Conservation (phyloP, 35 echinoderm and acorn worm species). For the Anneissia japonica region DNA sequence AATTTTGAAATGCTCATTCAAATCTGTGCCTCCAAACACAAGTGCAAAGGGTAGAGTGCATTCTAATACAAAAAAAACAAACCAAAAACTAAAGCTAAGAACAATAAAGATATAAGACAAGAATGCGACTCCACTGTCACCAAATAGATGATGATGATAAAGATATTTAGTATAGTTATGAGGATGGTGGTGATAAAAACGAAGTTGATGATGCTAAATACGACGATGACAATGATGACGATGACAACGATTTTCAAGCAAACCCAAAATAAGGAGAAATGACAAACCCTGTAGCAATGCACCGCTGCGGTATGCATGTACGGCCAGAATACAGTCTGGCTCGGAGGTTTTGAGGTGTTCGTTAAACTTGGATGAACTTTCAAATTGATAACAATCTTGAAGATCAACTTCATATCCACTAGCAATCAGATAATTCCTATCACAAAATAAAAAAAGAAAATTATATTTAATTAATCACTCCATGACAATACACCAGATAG, state of each 20-base stretch:
- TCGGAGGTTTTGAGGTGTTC: not conserved
- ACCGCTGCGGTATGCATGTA: conserved; percentile 38
- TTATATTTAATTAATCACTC: no score
- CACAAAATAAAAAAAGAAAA: no score
- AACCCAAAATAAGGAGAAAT: not conserved
- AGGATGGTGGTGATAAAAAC: no score
- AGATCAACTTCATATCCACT: not conserved
- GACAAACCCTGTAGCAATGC: conserved; percentile 1
- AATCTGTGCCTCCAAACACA: conserved; percentile 53
- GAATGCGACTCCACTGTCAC: no score
- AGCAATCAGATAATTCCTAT: not conserved
- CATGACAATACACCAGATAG: no score
- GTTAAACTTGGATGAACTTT: conserved; percentile 2
- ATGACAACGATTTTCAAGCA: no score
- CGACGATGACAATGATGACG: no score
- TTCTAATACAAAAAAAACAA: conserved; percentile 5
- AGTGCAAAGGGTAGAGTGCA: conserved; percentile 22
- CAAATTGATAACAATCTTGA: not conserved
- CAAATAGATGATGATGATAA: no score
- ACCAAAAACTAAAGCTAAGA: no score
- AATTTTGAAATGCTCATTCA: conserved; percentile 41
- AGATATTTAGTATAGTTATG: no score
- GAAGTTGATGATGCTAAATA: no score
- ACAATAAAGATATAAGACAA: no score
- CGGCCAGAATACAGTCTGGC: conserved; percentile 29